phyloP scores from a whole-genome alignment of 37 sponge, comb jelly and placozoan species.

The Haliclona indistincta region DNA sequence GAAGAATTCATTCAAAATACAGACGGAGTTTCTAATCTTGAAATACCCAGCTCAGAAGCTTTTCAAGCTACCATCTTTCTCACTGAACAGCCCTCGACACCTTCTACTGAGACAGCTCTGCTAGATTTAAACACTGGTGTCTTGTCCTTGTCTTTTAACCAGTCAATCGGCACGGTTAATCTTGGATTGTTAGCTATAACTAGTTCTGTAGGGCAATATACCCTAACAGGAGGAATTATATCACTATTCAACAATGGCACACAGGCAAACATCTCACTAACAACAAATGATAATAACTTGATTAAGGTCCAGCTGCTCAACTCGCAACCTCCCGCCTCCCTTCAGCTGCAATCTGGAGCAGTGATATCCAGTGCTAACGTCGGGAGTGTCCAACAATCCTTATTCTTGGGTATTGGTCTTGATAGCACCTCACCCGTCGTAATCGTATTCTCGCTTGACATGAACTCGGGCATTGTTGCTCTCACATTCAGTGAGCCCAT shows the following conservation, averaged over 20 bases:
- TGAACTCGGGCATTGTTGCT: background rate
- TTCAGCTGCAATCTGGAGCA: background rate
- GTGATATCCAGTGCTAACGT: no score
- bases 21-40: background rate
- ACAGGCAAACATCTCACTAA: no score
- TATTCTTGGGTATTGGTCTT: background rate
- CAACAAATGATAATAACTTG: no score
- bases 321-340: background rate
- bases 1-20: background rate
- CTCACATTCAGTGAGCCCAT: constrained; percentile 14
- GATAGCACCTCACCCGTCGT: constrained; percentile 7
- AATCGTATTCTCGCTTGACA: background rate
- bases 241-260: no score
- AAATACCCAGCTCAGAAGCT: background rate
- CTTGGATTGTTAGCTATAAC: background rate
- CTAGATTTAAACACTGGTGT: constrained; percentile 21
- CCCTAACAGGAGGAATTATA: no score
- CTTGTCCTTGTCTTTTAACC: background rate
- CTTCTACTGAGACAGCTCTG: background rate
- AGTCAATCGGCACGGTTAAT: background rate
- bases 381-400: no score
- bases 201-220: background rate
- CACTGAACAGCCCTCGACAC: no score
- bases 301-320: no score
- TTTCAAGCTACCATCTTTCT: no score